Percentiles rank a stretch among this genome's conserved stretches.
phyloP scores from a whole-genome alignment of 2,113 vertebrate species.

The Scomber scombrus region DNA sequence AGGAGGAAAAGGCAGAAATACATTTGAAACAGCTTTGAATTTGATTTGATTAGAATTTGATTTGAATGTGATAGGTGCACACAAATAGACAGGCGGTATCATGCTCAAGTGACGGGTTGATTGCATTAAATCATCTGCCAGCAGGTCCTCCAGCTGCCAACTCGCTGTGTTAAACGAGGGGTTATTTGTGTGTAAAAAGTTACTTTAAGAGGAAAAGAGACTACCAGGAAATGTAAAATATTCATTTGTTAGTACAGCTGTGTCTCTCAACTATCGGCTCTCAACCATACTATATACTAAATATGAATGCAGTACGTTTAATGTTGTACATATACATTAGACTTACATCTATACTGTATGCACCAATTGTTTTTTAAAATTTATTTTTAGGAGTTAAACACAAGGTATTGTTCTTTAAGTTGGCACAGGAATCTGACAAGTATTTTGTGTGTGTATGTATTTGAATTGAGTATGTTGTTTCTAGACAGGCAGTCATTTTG shows the following conservation, averaged over 20 bases:
- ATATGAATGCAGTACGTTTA: neutral
- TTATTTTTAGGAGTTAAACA: neutral
- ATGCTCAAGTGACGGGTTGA: slow-evolving; percentile 58
- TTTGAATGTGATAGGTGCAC: slow-evolving; percentile 66
- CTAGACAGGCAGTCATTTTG: slow-evolving; percentile 53
- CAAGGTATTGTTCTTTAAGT: slow-evolving; percentile 30
- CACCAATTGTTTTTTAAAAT: neutral
- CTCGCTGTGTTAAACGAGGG: slow-evolving; percentile 25
- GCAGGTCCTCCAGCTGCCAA: slow-evolving; percentile 59
- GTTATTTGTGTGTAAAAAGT: neutral
- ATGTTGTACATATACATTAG: neutral
- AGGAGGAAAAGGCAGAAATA: slow-evolving; percentile 20
- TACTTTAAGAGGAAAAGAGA: slow-evolving; percentile 3
- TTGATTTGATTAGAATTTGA: slow-evolving; percentile 62
- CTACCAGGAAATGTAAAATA: slow-evolving; percentile 5
- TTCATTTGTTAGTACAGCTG: neutral
- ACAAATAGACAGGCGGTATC: slow-evolving; percentile 51
- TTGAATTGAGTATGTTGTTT: slow-evolving; percentile 34
- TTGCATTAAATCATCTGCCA: slow-evolving; percentile 67
- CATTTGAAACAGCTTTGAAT: slow-evolving; percentile 53
- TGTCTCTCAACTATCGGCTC: neutral
- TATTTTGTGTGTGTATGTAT: slow-evolving; percentile 30
- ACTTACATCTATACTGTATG: neutral
- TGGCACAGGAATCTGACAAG: neutral
- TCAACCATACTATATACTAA: neutral